Percentiles rank a stretch among this genome's conserved stretches.
Evolutionary conservation across 2,888 invertebrate genomes (phyloP).

Genomic region (Leptopilina syphax): DNA sequence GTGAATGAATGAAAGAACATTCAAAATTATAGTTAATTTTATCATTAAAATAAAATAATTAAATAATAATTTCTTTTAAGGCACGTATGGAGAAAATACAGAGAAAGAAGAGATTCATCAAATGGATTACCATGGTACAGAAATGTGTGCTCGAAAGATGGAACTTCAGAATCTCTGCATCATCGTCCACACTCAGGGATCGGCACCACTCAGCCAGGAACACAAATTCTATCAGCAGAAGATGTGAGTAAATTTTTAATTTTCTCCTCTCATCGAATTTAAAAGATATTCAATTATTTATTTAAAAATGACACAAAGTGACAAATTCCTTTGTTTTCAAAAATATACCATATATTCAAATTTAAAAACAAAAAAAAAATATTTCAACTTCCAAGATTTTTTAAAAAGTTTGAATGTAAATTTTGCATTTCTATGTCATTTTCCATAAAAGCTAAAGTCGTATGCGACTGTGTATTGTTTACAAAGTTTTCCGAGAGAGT

Average conservation of each 20-base stretch:
- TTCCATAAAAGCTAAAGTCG: not conserved
- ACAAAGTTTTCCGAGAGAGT: conserved; percentile 45
- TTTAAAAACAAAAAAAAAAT: not conserved
- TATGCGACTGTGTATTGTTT: conserved; percentile 2
- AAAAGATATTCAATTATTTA: too few relatives aligned
- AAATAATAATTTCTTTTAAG: conserved; percentile 69
- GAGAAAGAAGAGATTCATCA: conserved; percentile 76
- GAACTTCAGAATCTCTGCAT: conserved; percentile 70
- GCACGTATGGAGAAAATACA: conserved; percentile 79
- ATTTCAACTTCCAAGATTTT: not conserved
- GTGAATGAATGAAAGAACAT: too few relatives aligned
- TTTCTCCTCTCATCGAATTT: not conserved
- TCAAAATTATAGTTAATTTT: too few relatives aligned
- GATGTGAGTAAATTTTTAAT: conserved; percentile 67
- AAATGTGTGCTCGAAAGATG: conserved; percentile 69
- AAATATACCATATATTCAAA: not conserved
- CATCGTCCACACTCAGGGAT: conserved; percentile 69
- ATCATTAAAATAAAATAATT: not conserved
- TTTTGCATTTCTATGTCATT: conserved; percentile 19
- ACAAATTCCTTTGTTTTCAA: not conserved
- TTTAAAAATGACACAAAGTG: not conserved
- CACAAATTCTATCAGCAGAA: conserved; percentile 72
- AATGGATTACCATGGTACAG: conserved; percentile 71
- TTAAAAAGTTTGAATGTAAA: not conserved
- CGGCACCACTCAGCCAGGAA: conserved; percentile 69